Base-by-base conservation (phyloP, 2,113 vertebrate genomes). In the Tyto alba region DNA sequence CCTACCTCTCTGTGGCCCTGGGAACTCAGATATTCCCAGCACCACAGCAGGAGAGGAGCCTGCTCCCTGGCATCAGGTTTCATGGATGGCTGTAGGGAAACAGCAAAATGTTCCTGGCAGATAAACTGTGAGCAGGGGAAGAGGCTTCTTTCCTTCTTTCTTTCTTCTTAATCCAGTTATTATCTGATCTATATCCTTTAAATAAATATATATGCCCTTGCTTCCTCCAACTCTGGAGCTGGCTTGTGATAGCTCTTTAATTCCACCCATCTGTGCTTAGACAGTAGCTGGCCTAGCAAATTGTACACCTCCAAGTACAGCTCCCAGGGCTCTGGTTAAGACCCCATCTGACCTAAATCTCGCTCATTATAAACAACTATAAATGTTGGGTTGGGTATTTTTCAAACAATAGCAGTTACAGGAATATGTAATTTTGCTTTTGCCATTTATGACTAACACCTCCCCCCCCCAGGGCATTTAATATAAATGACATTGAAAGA, bases 41-140 rank as follows among this genome's bases (percentile, higher is more conserved):
- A 47, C 38, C 60, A 57, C 55, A 86, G 55, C 5, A 1, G 86
- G 43, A 96, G 69, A 82, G 69, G 21, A 89, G 94, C 62, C 26
- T 85, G 66, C 21, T 95, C 69, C 69, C 77, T 89, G 89, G 91
- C 91, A 72, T 90, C 90, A 80, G 67, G 76, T 91, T 94, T 92
- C 89, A 84, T 27, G 66, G 90, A 67, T 47, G 73, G 27, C 73
- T 63, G 43, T 34, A 85, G 56, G 73, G 71, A 91, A 85, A 62
- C 57, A 48, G 76, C 9, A 11, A 76, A 87, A 62, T 48, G 53
- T n/a, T 89, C 80, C 86, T 72, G 69, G 52, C 73, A 88, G 77
- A 91, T 78, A 56, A 96, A 74, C 16, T 5, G 7, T 12, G 48
- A 95, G 34, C 27, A 26, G 48, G 77, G 77, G 17, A 91, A 87